Base-by-base conservation (phyloP, 2,888 invertebrate genomes). In the Chymomyza procnemis region DNA sequence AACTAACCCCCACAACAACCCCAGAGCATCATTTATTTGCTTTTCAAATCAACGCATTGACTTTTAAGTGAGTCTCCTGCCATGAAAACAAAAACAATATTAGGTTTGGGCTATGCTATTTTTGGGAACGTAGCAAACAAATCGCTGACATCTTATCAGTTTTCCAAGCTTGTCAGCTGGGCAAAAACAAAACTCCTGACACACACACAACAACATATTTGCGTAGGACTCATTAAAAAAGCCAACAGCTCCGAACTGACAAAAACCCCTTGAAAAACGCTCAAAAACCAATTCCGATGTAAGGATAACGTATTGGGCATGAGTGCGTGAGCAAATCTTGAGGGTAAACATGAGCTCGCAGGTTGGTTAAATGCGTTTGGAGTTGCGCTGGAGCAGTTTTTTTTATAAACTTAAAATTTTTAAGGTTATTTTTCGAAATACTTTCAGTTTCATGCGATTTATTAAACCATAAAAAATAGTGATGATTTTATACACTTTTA, bases 181-280 rank as follows among this genome's bases (percentile, higher is more conserved):
- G 57, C 64, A 74, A 64, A n/a, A 69, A 67, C 47, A 64, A 67
- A 84, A 66, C 47, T 48, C 64, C 67, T 69, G 59, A 55, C 34
- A 26, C 2, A 16, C 26, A 61, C 19, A 22, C 61, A 34, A 59
- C 19, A 83, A 87, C 83, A 83, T 81, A 81, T 81, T 81, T 81
- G 84, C 88, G 86, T 81, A 87, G 81, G 81, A 85, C 84, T 81
- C 81, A 81, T 81, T 81, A 81, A 78, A 75, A 64, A 30, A 64
- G 3, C 55, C 22, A 62, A 12, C 55, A 61, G 47, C 16, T 21
- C n/a, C n/a, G n/a, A 14, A 34, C 61, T 50, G n/a, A 21, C 56
- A 47, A 30, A 12, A 18, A 46, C n/a, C 57, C 21, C 12, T 41
- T 12, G 34, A 41, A 67, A 26, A 63, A 58, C 50, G 58, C 52